Conservation (phyloP, 2,888 invertebrate species). For the Ellobium chinense region DNA sequence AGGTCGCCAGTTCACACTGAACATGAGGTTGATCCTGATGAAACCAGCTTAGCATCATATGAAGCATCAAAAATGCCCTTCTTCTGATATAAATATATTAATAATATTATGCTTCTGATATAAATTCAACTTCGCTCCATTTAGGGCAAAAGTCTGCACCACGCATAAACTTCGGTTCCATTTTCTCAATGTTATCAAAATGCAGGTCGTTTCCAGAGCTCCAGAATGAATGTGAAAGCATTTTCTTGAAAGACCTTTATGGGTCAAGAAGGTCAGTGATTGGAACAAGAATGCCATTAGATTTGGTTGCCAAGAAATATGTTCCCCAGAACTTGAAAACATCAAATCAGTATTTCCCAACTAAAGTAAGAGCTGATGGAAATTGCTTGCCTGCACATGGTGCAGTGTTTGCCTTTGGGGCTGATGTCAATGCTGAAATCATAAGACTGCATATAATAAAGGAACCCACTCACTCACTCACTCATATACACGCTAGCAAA, state of each 20-base stretch:
- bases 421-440: conserved; percentile 8
- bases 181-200: not conserved
- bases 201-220: not conserved
- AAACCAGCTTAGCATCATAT: too few species aligned
- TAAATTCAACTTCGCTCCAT: not conserved
- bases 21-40: too few species aligned
- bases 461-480: too few species aligned
- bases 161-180: not conserved
- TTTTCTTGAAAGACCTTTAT: not conserved
- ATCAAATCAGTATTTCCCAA: not conserved
- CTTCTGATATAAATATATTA: too few species aligned
- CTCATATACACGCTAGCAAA: too few species aligned
- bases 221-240: conserved; percentile 13
- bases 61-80: too few species aligned
- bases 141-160: not conserved
- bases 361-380: conserved; percentile 34
- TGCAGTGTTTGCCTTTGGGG: conserved; percentile 31
- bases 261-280: not conserved
- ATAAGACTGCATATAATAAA: conserved; percentile 32
- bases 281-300: not conserved
- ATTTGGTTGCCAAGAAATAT: not conserved
- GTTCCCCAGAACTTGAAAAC: not conserved
- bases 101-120: too few species aligned
- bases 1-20: too few species aligned
- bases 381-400: conserved; percentile 42